Conservation (phyloP, 2,113 vertebrate species). For the Varanus komodoensis region DNA sequence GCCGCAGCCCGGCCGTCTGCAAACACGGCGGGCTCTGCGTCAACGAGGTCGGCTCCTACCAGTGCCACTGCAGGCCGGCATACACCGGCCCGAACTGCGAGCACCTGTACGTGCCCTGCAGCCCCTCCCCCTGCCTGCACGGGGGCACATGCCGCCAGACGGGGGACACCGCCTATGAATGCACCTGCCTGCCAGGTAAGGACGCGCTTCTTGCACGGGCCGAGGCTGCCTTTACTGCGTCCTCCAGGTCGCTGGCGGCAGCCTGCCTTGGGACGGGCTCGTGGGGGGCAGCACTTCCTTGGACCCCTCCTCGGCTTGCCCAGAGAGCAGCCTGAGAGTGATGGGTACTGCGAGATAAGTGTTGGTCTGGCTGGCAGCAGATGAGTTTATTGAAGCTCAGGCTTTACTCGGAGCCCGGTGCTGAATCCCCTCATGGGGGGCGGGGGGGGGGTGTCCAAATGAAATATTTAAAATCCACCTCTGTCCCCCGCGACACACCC, state of each 20-base stretch:
- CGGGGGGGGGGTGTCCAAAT: too few species aligned
- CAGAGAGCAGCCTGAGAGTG: too few species aligned
- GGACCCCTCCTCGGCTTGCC: background rate
- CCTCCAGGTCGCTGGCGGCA: too few species aligned
- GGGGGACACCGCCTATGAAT: slow-evolving; percentile 91
- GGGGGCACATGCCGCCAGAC: slow-evolving; percentile 95
- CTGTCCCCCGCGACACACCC: too few species aligned
- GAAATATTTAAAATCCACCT: too few species aligned
- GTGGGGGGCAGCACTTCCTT: background rate
- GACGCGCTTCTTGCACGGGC: background rate
- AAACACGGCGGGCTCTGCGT: slow-evolving; percentile 85
- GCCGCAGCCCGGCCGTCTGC: slow-evolving; percentile 76
- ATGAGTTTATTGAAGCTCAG: too few species aligned
- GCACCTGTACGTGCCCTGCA: slow-evolving; percentile 91
- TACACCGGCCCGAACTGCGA: slow-evolving; percentile 90
- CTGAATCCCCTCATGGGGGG: too few species aligned
- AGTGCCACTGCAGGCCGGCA: slow-evolving; percentile 84
- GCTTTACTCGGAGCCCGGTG: too few species aligned
- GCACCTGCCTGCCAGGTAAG: slow-evolving; percentile 94
- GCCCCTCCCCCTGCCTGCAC: slow-evolving; percentile 93
- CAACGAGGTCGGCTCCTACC: slow-evolving; percentile 90
- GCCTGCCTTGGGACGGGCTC: too few species aligned
- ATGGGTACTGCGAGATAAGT: too few species aligned
- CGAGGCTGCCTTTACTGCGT: too few species aligned
- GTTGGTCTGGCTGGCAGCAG: too few species aligned